Conservation (phyloP, 2,113 vertebrate genomes). For the Epinephelus fuscoguttatus region DNA sequence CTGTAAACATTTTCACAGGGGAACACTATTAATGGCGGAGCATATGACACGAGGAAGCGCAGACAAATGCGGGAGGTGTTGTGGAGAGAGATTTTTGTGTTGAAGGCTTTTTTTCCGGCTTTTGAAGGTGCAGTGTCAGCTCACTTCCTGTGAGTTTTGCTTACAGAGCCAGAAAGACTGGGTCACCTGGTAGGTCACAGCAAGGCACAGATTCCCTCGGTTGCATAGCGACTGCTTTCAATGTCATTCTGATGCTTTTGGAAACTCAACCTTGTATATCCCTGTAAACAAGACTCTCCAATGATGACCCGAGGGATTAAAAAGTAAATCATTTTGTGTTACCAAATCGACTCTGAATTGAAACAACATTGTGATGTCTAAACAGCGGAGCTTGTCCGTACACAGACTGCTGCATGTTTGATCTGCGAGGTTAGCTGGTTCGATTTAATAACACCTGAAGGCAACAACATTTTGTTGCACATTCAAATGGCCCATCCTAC, state of each 20-base stretch:
- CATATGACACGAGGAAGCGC: conserved; percentile 63
- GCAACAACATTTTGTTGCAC: conserved; percentile 9
- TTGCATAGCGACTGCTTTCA: conserved; percentile 70
- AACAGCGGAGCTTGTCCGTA: background rate
- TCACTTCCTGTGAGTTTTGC: conserved; percentile 75
- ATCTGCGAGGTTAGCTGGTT: conserved; percentile 22
- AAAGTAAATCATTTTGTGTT: conserved; percentile 60
- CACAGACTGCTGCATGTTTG: conserved; percentile 2
- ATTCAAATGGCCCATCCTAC: background rate
- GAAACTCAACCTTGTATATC: conserved; percentile 56
- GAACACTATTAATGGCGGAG: conserved; percentile 76
- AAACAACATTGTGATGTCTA: conserved; percentile 43
- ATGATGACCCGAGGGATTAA: conserved; percentile 45
- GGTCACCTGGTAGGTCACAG: conserved; percentile 75
- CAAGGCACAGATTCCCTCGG: conserved; percentile 47
- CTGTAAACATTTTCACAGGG: conserved; percentile 76
- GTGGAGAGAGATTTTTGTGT: conserved; percentile 61
- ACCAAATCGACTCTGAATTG: conserved; percentile 35
- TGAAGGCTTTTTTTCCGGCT: conserved; percentile 50
- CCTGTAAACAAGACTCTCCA: conserved; percentile 61
- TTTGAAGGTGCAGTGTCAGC: conserved; percentile 80
- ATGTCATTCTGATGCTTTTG: conserved; percentile 61
- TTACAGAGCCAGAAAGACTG: conserved; percentile 72
- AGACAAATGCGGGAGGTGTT: conserved; percentile 62
- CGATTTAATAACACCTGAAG: conserved; percentile 10